Conservation (phyloP, 2,797 vertebrate species). For the Austrolebias charrua region DNA sequence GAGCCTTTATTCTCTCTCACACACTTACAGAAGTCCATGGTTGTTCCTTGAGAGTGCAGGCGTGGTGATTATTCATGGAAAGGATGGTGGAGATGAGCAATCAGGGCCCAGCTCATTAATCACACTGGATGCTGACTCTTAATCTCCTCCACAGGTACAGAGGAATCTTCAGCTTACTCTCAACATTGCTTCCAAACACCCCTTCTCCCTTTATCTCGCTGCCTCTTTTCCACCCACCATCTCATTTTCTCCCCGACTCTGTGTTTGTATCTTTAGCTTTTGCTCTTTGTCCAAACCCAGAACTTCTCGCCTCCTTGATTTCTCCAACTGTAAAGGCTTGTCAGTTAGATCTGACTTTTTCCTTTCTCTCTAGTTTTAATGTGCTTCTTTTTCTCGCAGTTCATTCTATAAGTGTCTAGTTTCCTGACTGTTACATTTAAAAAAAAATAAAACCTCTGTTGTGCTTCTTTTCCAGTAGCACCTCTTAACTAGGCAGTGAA, state of each 20-base stretch:
- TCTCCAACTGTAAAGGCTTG: slow-evolving; percentile 26
- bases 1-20: slow-evolving; percentile 3
- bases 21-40: slow-evolving; percentile 18
- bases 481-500: slow-evolving; percentile 23
- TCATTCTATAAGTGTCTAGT: slow-evolving; percentile 14
- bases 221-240: slow-evolving; percentile 24
- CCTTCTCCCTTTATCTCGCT: background rate
- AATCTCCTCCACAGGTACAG: slow-evolving; percentile 74
- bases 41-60: slow-evolving; percentile 42
- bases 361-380: slow-evolving; percentile 19
- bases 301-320: slow-evolving; percentile 23
- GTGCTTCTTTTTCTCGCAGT: slow-evolving; percentile 9
- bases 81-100: slow-evolving; percentile 67
- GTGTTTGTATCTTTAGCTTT: slow-evolving; percentile 45
- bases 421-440: slow-evolving; percentile 12
- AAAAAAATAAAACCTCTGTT: slow-evolving; percentile 2
- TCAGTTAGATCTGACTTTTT: slow-evolving; percentile 10
- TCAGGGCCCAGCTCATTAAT: slow-evolving; percentile 75
- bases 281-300: slow-evolving; percentile 31
- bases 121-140: slow-evolving; percentile 69
- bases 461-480: slow-evolving; percentile 18
- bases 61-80: slow-evolving; percentile 68
- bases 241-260: slow-evolving; percentile 50
- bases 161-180: slow-evolving; percentile 45
- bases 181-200: slow-evolving; percentile 20